Conservation (phyloP, 2,888 invertebrate species). For the Diloba caeruleocephala region DNA sequence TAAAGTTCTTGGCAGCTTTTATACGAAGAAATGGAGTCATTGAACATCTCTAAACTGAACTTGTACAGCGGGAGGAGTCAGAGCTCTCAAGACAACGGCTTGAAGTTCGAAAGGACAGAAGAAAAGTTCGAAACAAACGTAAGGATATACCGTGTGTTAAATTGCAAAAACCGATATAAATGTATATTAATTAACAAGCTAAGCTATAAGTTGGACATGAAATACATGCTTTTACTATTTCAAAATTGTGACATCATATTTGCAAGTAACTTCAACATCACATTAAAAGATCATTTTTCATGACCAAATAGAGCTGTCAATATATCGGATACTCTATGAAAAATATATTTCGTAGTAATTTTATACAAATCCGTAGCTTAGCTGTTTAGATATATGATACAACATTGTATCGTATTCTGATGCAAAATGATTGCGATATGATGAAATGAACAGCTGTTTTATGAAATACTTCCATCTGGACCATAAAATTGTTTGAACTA, state of each 20-base stretch:
- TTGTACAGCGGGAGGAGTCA: conserved; percentile 78
- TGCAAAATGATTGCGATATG: conserved; percentile 17
- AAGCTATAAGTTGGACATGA: background rate
- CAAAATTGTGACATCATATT: background rate
- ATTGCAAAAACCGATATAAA: background rate
- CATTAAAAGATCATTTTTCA: conserved; percentile 57
- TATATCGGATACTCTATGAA: conserved; percentile 7
- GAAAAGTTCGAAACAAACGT: conserved; percentile 73
- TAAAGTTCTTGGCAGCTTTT: conserved; percentile 61
- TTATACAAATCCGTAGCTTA: background rate
- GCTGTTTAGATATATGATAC: background rate
- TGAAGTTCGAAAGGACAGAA: conserved; percentile 68
- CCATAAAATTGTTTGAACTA: background rate
- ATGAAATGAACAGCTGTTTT: conserved; percentile 44
- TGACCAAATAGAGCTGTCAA: conserved; percentile 55
- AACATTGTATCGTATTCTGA: conserved; percentile 4
- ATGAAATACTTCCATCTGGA: conserved; percentile 6
- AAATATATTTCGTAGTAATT: conserved; percentile 3
- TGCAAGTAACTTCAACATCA: background rate
- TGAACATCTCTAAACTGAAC: conserved; percentile 83
- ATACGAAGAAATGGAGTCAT: conserved; percentile 76
- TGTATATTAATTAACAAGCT: conserved; percentile 4
- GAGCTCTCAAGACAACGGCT: conserved; percentile 64
- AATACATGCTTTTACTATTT: background rate
- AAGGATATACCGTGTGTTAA: conserved; percentile 57